These are phyloP conservation scores for Prionailurus viverrinus DNA, from an alignment of 2,113 vertebrate genomes.

Conservation along the genomic window DNA sequence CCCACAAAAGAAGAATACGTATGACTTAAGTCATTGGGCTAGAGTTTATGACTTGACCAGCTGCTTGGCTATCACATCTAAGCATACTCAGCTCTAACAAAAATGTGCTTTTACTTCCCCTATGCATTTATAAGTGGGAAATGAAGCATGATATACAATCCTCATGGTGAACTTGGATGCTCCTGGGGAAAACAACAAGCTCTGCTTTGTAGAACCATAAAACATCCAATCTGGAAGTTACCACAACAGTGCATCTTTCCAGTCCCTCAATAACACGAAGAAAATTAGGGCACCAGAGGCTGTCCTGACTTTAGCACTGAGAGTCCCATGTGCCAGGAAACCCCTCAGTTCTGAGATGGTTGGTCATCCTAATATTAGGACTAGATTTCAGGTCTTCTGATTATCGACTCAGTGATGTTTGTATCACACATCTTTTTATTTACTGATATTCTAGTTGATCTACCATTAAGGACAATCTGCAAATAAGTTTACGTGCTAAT, in stretches of 20 bases:
- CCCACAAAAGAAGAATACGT: not conserved
- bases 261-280: not conserved
- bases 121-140: not conserved
- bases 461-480: not conserved
- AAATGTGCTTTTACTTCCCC: not conserved
- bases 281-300: not conserved
- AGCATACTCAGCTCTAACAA: not conserved
- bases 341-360: rapidly evolving
- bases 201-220: not conserved
- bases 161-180: not conserved
- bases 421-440: not conserved
- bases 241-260: not conserved
- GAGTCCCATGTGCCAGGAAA: not conserved
- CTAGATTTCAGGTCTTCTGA: not conserved
- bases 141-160: not conserved
- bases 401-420: not conserved
- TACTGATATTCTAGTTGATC: not conserved
- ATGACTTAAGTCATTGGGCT: not conserved
- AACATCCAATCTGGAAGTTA: not conserved
- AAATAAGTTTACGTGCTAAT: constrained; percentile 17
- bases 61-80: not conserved
- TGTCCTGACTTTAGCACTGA: not conserved
- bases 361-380: not conserved
- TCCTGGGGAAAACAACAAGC: not conserved
- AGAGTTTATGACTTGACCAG: not conserved